phyloP scores from a whole-genome alignment of 2,888 invertebrate species.

The Thymelicus sylvestris region DNA sequence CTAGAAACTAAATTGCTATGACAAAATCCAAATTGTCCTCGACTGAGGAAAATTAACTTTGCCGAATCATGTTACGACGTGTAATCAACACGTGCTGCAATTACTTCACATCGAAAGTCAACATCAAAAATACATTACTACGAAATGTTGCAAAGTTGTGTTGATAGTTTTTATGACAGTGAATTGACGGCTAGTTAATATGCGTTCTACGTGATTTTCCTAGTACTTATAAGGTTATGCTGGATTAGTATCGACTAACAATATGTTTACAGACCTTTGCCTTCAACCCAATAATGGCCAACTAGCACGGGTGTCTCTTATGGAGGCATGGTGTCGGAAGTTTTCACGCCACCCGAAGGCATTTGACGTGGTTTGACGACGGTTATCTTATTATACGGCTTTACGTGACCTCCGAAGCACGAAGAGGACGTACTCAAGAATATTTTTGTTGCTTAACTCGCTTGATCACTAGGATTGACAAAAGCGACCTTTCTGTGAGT shows the following conservation, averaged over 20 bases:
- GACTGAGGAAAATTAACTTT: slow-evolving; percentile 34
- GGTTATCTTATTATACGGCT: no score
- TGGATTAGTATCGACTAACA: not conserved
- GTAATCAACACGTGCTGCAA: slow-evolving; percentile 30
- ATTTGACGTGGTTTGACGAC: no score
- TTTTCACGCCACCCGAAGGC: no score
- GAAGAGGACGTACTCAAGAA: no score
- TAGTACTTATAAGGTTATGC: not conserved
- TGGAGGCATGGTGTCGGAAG: no score
- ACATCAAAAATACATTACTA: slow-evolving; percentile 34
- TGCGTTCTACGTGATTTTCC: not conserved
- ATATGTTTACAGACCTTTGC: no score
- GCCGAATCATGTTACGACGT: slow-evolving; percentile 25
- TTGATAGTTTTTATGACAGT: slow-evolving; percentile 2
- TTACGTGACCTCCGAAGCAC: no score
- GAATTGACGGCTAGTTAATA: not conserved
- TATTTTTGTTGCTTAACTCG: no score
- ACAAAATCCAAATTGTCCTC: slow-evolving; percentile 32
- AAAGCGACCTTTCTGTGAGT: no score
- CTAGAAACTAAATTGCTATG: slow-evolving; percentile 30
- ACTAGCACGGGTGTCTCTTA: no score
- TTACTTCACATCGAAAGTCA: slow-evolving; percentile 33
- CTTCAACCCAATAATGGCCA: no score
- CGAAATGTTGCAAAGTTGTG: slow-evolving; percentile 19
- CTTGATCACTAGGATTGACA: no score